Base-by-base conservation (phyloP, 53 echinoderm and acorn worm genomes). In the Hippasteria phrygiana region DNA sequence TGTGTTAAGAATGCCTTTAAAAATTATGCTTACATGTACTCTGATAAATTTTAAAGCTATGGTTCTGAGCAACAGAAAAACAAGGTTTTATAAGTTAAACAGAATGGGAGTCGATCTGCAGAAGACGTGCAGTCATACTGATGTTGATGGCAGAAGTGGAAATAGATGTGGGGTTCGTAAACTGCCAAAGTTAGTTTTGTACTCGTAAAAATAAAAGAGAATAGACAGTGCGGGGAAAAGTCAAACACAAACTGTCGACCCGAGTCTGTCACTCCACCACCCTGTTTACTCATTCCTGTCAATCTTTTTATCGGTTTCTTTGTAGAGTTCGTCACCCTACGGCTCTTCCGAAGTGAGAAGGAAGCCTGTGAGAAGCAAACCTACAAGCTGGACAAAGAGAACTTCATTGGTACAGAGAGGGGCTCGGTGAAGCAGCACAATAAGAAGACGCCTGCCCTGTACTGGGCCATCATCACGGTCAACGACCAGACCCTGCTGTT, bases 331-430 rank as follows among this genome's bases (percentile, higher is more conserved):
- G 91, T 96, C 72, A 90, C 88, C 43, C 88, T 96, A 39, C 92
- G 93, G 54, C 90, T 96, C 55, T 96, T 90, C 71, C 89, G 91
- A 47, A 88, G 89, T 46, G 89, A 87, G 28, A 92, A 88, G 13
- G 96, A 96, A 59, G 73, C 83, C 12, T 70, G 53, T 55, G 79
- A 92, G 71, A 96, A 93, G 69, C 43, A 87, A 13, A 85, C 90
- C 47, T 96, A 90, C 83, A 89, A 73, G 14, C 74, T 96, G 51
- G 82, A 82, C 90, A 93, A 93, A 67, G 92, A 90, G 20, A 96
- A 93, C 78, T 96, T 96, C 85, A 92, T 93, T 31, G 95, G 95
- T 7, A 87, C 93, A 12, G 96, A 96, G 90, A 55, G 96, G 55
- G 96, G 96, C 22, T 90, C 91, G 22, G 78, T 96, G 29, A 88